Conservation (phyloP, 2,888 invertebrate genomes). For the Amphipyra berbera region DNA sequence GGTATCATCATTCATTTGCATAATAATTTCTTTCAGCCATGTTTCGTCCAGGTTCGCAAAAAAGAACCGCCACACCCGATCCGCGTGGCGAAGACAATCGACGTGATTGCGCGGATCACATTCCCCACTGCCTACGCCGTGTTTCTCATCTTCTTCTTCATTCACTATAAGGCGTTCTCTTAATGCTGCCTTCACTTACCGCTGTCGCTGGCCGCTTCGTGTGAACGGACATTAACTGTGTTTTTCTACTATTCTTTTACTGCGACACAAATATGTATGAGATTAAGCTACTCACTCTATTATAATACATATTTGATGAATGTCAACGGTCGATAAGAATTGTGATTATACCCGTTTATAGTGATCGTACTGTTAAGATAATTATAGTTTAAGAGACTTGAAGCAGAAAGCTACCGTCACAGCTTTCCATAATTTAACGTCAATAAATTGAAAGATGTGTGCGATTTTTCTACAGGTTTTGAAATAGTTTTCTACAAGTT, state of each 20-base stretch:
- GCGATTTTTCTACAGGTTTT: conserved; percentile 82
- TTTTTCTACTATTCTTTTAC: conserved; percentile 71
- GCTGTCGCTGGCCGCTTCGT: conserved; percentile 74
- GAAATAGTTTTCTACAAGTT: conserved; percentile 82
- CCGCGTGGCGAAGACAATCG: conserved; percentile 97
- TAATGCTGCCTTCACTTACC: conserved; percentile 84
- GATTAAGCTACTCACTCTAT: conserved; percentile 65
- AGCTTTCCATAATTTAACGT: conserved; percentile 70
- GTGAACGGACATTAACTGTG: conserved; percentile 73
- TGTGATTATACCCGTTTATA: conserved; percentile 76
- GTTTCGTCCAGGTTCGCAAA: conserved; percentile 96
- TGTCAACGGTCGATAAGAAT: conserved; percentile 73
- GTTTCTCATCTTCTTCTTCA: conserved; percentile 98
- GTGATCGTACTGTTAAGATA: conserved; percentile 70
- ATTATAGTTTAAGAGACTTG: conserved; percentile 66
- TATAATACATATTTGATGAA: conserved; percentile 71
- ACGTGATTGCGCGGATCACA: conserved; percentile 97
- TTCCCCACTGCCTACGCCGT: conserved; percentile 98
- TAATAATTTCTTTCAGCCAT: conserved; percentile 91
- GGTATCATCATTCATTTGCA: conserved; percentile 82
- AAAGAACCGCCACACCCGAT: conserved; percentile 98
- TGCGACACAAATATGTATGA: conserved; percentile 72
- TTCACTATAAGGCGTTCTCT: conserved; percentile 96
- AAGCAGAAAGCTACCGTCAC: conserved; percentile 68
- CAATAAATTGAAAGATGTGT: conserved; percentile 61